Evolutionary conservation across 1,140 invertebrate species (phyloP), one percentile per base, ranked within the genome.

Genomic region (Thaumetopoea pityocampa): DNA sequence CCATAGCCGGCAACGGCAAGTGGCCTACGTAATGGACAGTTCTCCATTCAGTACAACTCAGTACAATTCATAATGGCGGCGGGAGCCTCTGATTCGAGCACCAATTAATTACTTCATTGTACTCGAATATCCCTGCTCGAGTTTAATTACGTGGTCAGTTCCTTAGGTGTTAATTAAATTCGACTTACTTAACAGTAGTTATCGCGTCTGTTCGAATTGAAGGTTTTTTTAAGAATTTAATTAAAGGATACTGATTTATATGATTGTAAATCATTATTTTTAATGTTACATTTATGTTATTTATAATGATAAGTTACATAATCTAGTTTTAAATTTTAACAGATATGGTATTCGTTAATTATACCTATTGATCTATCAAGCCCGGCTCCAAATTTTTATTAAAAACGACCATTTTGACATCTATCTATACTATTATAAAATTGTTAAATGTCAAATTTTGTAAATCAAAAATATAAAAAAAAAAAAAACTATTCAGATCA

Each of bases 51-150:
- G 49, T 51, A 45, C 54, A 37, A 33, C 42, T 45, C 23, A 51
- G 41, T n/a, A n/a, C n/a, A n/a, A 53, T 46, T 49, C 54, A 70
- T 57, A 70, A 74, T 67, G 55, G 61, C 56, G 41, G 57, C 57
- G 58, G 61, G 64, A 64, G 68, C 60, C 69, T 67, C 61, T 54
- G 70, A 67, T 67, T 67, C 62, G 67, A 79, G 73, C 63, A 74
- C 67, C 78, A 77, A 82, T 82, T 82, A 82, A 82, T 82, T 82
- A 82, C 79, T 76, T 68, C 70, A 78, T 78, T 82, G 72, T 82
- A 55, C 37, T 29, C 43, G 56, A 67, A 67, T 73, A 65, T 66
- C 63, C 63, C 60, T 47, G 54, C 62, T 69, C 51, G 73, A 69
- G 71, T 58, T 37, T 67, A 64, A 74, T 81, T 81, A 79, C 74